Percentiles rank a stretch among this genome's conserved stretches.
Evolutionary conservation across 1,140 invertebrate species (phyloP).

Genomic region (Aradophagus sp.): DNA sequence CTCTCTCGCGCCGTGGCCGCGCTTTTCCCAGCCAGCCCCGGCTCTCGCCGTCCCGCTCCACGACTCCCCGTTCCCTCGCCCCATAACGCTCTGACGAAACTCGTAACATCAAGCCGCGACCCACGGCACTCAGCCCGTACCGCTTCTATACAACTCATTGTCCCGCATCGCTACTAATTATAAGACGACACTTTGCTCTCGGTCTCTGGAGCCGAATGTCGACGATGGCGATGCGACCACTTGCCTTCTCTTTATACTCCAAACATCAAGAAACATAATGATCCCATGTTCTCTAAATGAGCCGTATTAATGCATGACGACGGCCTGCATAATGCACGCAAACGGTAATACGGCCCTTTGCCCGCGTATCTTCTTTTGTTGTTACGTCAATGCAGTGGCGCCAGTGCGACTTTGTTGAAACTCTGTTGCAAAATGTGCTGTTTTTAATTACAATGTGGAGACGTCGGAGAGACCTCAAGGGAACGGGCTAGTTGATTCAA

Average conservation of each 20-base stretch:
- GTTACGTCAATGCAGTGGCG: no score
- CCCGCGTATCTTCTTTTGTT: no score
- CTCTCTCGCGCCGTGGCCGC: constrained; percentile 24
- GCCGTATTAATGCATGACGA: constrained; percentile 46
- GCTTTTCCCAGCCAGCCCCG: constrained; percentile 23
- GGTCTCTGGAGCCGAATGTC: constrained; percentile 48
- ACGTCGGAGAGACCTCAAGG: no score
- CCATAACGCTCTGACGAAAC: constrained; percentile 33
- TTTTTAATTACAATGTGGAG: no score
- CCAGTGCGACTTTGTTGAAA: no score
- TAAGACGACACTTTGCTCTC: constrained; percentile 57
- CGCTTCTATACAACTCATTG: constrained; percentile 53
- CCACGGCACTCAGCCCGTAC: constrained; percentile 41
- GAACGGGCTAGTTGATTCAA: no score
- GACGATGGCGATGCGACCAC: constrained; percentile 51
- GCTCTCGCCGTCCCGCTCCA: constrained; percentile 22
- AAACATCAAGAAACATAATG: constrained; percentile 55
- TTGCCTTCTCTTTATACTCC: constrained; percentile 51
- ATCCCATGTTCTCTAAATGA: constrained; percentile 40
- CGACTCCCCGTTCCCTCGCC: constrained; percentile 21
- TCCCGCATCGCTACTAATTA: constrained; percentile 62
- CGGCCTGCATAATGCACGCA: constrained; percentile 21
- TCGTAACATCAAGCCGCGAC: constrained; percentile 34
- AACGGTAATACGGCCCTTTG: no score
- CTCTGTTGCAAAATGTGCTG: no score